A percentile compares a stretch with the other conserved stretches of the same genome.
Evolutionary conservation across 2,888 invertebrate species (phyloP).

Genomic region (Trachelus tabidus): DNA sequence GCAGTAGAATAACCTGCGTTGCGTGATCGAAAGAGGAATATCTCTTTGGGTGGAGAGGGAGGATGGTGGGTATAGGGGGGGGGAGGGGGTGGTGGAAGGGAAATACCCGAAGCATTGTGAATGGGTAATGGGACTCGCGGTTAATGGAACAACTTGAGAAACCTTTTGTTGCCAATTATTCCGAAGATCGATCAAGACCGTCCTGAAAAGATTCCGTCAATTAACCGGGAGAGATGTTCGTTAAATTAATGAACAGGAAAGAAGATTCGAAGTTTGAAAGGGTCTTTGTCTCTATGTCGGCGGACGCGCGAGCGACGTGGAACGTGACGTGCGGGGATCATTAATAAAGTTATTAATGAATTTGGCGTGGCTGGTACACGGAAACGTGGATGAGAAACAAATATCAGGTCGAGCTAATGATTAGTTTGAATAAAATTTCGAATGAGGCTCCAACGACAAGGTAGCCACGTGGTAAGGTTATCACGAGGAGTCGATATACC

Average conservation of each 20-base stretch:
- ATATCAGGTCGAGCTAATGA: no score
- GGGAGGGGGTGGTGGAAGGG: neutral
- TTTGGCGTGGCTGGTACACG: neutral
- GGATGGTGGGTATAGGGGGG: no score
- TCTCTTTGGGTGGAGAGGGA: neutral
- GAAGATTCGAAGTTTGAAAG: constrained; percentile 29
- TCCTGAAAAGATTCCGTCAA: constrained; percentile 28
- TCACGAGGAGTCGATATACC: no score
- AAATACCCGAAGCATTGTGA: neutral
- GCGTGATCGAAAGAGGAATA: neutral
- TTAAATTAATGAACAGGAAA: constrained; percentile 34
- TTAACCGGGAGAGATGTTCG: constrained; percentile 21
- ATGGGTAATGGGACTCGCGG: neutral
- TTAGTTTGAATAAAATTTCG: no score
- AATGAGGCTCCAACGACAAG: no score
- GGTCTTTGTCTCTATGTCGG: constrained; percentile 28
- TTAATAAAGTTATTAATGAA: constrained; percentile 18
- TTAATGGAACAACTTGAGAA: constrained; percentile 8
- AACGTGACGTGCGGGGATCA: constrained; percentile 5
- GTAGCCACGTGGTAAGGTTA: no score
- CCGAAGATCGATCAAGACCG: constrained; percentile 2
- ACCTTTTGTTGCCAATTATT: constrained; percentile 8
- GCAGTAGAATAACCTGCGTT: neutral
- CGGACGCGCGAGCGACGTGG: neutral
- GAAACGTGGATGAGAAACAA: neutral